Evolutionary conservation across 2,113 vertebrate species (phyloP).

Genomic region (Pterocles burchelli): DNA sequence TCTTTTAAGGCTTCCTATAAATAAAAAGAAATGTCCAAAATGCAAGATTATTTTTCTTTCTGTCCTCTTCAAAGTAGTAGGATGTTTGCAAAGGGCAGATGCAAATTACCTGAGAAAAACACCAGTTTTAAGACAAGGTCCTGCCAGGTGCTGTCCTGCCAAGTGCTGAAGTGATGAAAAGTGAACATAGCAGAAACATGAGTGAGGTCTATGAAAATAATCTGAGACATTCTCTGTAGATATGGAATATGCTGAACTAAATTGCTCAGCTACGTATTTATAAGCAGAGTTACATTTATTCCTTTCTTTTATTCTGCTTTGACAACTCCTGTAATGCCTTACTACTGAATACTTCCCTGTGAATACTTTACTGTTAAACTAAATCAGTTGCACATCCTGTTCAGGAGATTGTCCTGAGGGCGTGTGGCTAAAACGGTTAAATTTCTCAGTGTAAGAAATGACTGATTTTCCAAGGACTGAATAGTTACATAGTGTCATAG

Average conservation of each 20-base stretch:
- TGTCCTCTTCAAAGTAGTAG: neutral
- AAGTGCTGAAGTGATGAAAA: neutral
- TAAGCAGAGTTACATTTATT: neutral
- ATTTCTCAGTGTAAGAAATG: neutral
- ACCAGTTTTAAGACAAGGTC: neutral
- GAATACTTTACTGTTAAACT: neutral
- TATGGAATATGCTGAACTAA: neutral
- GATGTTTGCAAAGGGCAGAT: neutral
- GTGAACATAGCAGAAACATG: neutral
- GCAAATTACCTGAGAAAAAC: neutral
- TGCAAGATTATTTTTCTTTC: neutral
- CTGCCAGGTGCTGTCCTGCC: neutral
- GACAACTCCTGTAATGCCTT: neutral
- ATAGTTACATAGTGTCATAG: neutral
- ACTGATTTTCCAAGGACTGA: neutral
- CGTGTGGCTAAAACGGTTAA: neutral
- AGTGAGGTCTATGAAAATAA: neutral
- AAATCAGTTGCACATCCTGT: neutral
- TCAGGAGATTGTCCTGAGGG: neutral
- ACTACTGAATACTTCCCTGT: neutral
- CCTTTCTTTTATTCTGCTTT: neutral
- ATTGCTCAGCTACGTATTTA: neutral
- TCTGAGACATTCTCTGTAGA: neutral
- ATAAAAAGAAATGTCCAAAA: neutral
- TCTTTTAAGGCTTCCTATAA: neutral